A percentile compares a stretch with the other conserved stretches of the same genome.
Evolutionary conservation across 2,797 vertebrate species (phyloP).

Genomic region (Danio tinwini): DNA sequence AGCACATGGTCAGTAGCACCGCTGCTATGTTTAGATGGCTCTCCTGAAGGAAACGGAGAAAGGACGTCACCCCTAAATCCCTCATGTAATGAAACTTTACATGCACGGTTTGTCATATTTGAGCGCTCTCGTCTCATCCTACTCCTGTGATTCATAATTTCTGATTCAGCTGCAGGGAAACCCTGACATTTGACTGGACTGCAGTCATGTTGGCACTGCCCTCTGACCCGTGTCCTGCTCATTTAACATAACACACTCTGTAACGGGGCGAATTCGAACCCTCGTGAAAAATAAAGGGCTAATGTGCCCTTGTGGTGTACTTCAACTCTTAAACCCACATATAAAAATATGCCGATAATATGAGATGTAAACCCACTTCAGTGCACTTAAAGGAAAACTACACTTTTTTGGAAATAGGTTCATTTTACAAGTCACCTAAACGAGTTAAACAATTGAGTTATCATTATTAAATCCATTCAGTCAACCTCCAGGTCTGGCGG

Average conservation of each 20-base stretch:
- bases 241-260: not conserved
- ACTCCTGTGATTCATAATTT: constrained; percentile 29
- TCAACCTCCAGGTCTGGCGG: too few species aligned
- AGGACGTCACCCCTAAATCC: constrained; percentile 9
- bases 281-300: not conserved
- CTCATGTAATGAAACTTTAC: constrained; percentile 1
- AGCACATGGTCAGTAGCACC: constrained; percentile 33
- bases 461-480: too few species aligned
- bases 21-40: constrained; percentile 30
- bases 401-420: too few species aligned
- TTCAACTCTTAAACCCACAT: not conserved
- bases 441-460: too few species aligned
- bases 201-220: not conserved
- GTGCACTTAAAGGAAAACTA: too few species aligned
- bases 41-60: constrained; percentile 5
- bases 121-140: not conserved
- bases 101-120: constrained; percentile 9
- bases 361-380: not conserved
- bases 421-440: too few species aligned
- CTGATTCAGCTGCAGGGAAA: constrained; percentile 18
- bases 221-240: constrained; percentile 13
- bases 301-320: not conserved
- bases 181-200: constrained; percentile 20
- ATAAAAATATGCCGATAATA: not conserved
- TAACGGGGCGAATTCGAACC: not conserved